Percentiles rank a stretch among this genome's conserved stretches.
Evolutionary conservation across 2,888 invertebrate species (phyloP).

Genomic region (Apomyelois bistriatella): DNA sequence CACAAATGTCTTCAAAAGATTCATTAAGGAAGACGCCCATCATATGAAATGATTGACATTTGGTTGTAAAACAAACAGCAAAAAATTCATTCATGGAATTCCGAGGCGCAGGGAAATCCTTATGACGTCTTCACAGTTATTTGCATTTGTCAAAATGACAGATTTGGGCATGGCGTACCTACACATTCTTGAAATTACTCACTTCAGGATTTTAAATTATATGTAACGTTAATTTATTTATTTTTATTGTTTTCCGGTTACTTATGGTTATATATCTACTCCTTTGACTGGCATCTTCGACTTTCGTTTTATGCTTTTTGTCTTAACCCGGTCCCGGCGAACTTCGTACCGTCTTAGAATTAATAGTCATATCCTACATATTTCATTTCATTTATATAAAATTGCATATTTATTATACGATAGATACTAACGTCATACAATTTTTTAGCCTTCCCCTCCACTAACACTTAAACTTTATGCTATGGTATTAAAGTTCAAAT

Average conservation of each 20-base stretch:
- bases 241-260: background rate
- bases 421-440: too few relatives aligned
- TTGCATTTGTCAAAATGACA: conserved; percentile 1
- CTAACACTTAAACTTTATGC: too few relatives aligned
- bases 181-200: background rate
- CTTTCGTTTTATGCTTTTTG: too few relatives aligned
- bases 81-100: conserved; percentile 8
- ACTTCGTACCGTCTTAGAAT: too few relatives aligned
- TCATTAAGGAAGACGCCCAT: background rate
- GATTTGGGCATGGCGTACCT: background rate
- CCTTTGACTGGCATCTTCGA: too few relatives aligned
- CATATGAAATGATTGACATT: background rate
- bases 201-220: background rate
- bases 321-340: too few relatives aligned
- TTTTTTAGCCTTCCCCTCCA: too few relatives aligned
- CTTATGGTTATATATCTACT: too few relatives aligned
- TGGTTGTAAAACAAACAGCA: background rate
- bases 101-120: background rate
- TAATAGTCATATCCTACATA: too few relatives aligned
- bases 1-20: background rate
- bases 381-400: too few relatives aligned
- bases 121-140: conserved; percentile 1
- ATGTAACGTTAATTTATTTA: background rate
- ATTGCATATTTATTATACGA: too few relatives aligned
- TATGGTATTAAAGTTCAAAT: too few relatives aligned